These are phyloP conservation scores for Cerastis leucographa DNA, from an alignment of 2,888 invertebrate genomes.

Conservation along the genomic window DNA sequence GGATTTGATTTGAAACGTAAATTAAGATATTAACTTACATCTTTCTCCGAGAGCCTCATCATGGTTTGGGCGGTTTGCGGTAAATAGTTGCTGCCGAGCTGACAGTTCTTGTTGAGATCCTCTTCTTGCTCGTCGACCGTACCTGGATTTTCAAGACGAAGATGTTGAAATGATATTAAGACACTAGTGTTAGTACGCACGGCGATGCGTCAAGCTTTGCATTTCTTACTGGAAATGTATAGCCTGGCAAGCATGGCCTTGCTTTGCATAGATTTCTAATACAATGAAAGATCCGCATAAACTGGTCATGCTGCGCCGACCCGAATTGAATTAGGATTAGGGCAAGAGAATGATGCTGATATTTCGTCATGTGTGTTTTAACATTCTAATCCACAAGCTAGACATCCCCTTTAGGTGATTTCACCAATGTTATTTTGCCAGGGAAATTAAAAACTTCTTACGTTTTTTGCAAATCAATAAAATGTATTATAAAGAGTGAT, in stretches of 20 bases:
- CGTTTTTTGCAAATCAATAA: neutral
- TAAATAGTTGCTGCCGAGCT: constrained; percentile 86
- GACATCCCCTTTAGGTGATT: neutral
- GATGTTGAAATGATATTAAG: too few relatives aligned
- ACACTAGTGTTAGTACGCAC: neutral
- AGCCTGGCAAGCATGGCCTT: too few relatives aligned
- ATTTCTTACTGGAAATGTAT: too few relatives aligned
- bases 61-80: constrained; percentile 93
- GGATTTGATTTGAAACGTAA: too few relatives aligned
- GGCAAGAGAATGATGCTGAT: too few relatives aligned
- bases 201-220: too few relatives aligned
- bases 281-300: too few relatives aligned
- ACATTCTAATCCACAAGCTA: neutral
- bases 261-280: too few relatives aligned
- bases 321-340: too few relatives aligned
- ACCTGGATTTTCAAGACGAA: constrained; percentile 58
- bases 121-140: constrained; percentile 91
- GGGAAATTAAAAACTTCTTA: neutral
- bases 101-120: constrained; percentile 93
- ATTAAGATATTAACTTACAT: constrained; percentile 84
- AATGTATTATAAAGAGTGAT: too few relatives aligned
- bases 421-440: neutral
- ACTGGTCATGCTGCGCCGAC: too few relatives aligned
- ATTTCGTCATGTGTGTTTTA: too few relatives aligned
- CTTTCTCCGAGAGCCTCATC: constrained; percentile 96